Conservation (phyloP, 2,113 vertebrate species). For the Tragelaphus imberbis region DNA sequence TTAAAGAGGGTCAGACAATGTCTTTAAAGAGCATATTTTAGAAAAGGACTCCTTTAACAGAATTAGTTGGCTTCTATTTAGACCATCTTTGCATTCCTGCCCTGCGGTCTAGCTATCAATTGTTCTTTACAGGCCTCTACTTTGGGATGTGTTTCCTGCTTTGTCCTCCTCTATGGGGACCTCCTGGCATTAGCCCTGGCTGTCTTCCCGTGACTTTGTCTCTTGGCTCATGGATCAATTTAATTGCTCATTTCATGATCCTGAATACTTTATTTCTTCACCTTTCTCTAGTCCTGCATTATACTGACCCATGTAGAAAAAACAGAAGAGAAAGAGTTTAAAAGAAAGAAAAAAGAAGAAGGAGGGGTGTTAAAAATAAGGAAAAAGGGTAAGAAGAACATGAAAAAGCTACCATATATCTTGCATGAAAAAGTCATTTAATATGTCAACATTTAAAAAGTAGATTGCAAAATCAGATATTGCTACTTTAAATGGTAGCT, state of each 20-base stretch:
- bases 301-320: not conserved
- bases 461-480: not conserved
- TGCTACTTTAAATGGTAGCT: not conserved
- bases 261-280: not conserved
- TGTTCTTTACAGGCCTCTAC: not conserved
- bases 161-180: not conserved
- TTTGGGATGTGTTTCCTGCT: not conserved
- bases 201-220: not conserved
- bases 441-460: not conserved
- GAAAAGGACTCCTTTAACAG: not conserved
- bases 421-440: constrained; percentile 18
- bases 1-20: not conserved
- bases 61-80: not conserved
- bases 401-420: not conserved
- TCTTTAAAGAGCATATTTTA: not conserved
- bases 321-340: not conserved
- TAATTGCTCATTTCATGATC: constrained; percentile 2
- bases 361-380: not conserved
- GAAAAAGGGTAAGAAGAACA: not conserved
- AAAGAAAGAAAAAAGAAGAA: not conserved
- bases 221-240: not conserved
- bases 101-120: not conserved
- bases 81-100: not conserved
- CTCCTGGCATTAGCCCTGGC: not conserved
- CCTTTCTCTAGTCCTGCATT: not conserved